phyloP scores from a whole-genome alignment of 53 echinoderm and acorn worm species.

The Holothuria scabra region DNA sequence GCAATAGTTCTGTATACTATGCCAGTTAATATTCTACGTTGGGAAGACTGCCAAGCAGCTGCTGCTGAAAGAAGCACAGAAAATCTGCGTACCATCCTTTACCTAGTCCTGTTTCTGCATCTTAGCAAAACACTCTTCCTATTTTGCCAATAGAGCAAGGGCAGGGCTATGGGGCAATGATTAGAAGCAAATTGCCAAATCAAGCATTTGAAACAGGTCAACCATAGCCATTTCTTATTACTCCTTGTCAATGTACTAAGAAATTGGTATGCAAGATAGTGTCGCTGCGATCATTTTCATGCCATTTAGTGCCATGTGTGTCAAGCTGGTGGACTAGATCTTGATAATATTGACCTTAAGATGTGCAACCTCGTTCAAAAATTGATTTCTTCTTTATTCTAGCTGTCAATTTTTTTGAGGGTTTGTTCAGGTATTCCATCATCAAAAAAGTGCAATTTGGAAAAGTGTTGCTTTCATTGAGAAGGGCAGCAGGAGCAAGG shows the following conservation, averaged over 20 bases:
- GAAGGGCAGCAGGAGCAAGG: not conserved
- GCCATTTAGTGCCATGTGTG: slow-evolving; percentile 22
- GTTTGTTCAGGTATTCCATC: not conserved
- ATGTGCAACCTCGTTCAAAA: slow-evolving; percentile 14
- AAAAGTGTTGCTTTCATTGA: slow-evolving; percentile 8
- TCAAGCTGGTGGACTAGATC: slow-evolving; percentile 1
- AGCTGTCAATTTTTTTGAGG: slow-evolving; percentile 8
- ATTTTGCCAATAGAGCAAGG: slow-evolving; percentile 9
- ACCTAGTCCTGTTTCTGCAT: no score
- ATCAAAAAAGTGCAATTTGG: slow-evolving; percentile 27
- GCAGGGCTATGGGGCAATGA: not conserved
- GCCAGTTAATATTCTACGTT: no score
- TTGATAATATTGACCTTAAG: slow-evolving; percentile 40
- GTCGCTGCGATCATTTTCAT: slow-evolving; percentile 36
- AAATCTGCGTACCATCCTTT: no score
- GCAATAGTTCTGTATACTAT: no score
- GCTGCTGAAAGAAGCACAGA: no score
- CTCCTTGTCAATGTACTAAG: not conserved
- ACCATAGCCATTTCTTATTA: slow-evolving; percentile 24
- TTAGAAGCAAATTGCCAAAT: slow-evolving; percentile 41
- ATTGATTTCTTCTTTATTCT: slow-evolving; percentile 23
- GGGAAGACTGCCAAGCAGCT: no score
- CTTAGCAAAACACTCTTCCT: no score
- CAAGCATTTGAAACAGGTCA: slow-evolving; percentile 42
- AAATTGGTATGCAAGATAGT: not conserved